Conservation (phyloP, 2,797 vertebrate species). For the Ibycter americanus region DNA sequence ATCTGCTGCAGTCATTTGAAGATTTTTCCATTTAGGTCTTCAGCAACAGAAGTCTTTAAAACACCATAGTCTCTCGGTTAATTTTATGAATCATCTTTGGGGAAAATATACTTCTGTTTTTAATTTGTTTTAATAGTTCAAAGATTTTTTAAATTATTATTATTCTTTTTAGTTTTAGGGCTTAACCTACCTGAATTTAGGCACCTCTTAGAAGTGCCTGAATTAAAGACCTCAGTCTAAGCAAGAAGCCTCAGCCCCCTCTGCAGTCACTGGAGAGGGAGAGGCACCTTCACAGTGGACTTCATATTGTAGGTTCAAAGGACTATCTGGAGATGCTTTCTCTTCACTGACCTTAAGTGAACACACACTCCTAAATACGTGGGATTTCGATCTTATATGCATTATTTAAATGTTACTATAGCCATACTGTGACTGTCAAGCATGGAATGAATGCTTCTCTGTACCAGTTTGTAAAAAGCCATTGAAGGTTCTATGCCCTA, state of each 20-base stretch:
- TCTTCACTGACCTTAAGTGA: neutral
- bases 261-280: neutral
- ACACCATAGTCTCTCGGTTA: neutral
- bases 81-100: neutral
- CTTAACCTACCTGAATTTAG: neutral
- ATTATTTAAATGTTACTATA: neutral
- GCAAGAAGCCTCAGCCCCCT: neutral
- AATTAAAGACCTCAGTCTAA: neutral
- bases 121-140: neutral
- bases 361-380: neutral
- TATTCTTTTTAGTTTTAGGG: neutral
- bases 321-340: neutral
- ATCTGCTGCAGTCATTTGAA: neutral
- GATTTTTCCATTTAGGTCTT: neutral
- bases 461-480: neutral
- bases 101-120: neutral
- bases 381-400: neutral
- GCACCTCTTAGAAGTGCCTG: fast-evolving
- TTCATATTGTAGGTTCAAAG: neutral
- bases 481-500: neutral
- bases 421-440: neutral
- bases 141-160: neutral
- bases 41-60: neutral
- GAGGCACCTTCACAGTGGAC: neutral
- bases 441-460: neutral